Evolutionary conservation across 2,113 vertebrate genomes (phyloP).

Genomic region (Leucosticte australis): DNA sequence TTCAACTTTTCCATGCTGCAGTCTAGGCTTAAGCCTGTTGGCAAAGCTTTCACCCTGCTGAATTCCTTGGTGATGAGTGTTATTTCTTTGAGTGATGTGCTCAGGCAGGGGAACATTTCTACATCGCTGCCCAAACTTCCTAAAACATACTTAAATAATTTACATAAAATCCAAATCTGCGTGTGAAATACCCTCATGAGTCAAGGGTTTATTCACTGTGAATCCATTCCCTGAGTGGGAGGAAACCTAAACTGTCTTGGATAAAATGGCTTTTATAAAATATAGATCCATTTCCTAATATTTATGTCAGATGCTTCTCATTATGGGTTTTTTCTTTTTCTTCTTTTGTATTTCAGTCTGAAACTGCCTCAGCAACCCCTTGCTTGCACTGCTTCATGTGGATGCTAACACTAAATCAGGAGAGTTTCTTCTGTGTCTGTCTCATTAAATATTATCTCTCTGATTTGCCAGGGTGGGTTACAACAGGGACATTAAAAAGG

Average conservation of each 20-base stretch:
- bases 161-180: constrained; percentile 47
- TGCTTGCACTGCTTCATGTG: neutral
- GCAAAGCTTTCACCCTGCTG: neutral
- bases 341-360: neutral
- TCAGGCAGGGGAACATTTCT: constrained; percentile 4
- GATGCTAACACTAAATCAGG: neutral
- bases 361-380: neutral
- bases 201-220: neutral
- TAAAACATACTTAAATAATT: constrained; percentile 44
- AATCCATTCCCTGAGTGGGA: constrained; percentile 17
- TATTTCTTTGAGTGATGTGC: neutral
- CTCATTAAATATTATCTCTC: constrained; percentile 19
- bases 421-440: neutral
- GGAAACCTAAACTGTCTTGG: constrained; percentile 29
- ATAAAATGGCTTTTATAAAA: constrained; percentile 26
- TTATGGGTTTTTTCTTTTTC: neutral
- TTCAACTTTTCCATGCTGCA: neutral
- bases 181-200: constrained; percentile 40
- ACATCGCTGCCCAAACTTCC: constrained; percentile 5
- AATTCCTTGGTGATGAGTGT: neutral
- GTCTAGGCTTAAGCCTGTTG: neutral
- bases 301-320: constrained; percentile 15
- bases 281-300: constrained; percentile 32
- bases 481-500: constrained; percentile 37
- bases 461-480: neutral